phyloP scores from a whole-genome alignment of 2,113 vertebrate species.

The Rhinogobius similis region DNA sequence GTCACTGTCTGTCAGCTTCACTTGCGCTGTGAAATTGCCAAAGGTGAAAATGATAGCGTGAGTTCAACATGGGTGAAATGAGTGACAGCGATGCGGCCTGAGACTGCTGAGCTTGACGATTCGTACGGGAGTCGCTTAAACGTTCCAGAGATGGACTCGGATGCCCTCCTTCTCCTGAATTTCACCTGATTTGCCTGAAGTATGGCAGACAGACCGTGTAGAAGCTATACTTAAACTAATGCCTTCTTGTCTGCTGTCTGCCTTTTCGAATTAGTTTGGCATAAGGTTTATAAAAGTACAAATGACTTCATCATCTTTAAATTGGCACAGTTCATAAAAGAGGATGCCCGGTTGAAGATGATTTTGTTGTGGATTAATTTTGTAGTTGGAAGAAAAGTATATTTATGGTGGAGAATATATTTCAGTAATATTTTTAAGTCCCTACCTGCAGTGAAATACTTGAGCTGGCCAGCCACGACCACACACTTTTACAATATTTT shows the following conservation, averaged over 20 bases:
- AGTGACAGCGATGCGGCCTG: constrained; percentile 41
- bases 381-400: not conserved
- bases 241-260: not conserved
- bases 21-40: constrained; percentile 38
- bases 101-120: constrained; percentile 39
- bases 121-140: constrained; percentile 22
- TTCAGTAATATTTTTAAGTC: not conserved
- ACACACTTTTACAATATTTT: no score
- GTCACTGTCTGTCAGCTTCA: constrained; percentile 40
- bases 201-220: constrained; percentile 7
- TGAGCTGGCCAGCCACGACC: no score
- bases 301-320: not conserved
- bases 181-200: constrained; percentile 29
- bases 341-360: not conserved
- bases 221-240: not conserved
- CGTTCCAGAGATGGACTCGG: constrained; percentile 27
- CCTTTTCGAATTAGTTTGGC: not conserved
- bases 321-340: no score
- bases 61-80: constrained; percentile 50
- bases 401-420: not conserved
- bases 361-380: not conserved
- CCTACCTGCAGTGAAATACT: not conserved
- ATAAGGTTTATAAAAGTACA: not conserved
- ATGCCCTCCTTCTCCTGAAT: constrained; percentile 7
- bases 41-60: constrained; percentile 50